phyloP scores from a whole-genome alignment of 2,113 vertebrate species.

The Alligator sinensis region DNA sequence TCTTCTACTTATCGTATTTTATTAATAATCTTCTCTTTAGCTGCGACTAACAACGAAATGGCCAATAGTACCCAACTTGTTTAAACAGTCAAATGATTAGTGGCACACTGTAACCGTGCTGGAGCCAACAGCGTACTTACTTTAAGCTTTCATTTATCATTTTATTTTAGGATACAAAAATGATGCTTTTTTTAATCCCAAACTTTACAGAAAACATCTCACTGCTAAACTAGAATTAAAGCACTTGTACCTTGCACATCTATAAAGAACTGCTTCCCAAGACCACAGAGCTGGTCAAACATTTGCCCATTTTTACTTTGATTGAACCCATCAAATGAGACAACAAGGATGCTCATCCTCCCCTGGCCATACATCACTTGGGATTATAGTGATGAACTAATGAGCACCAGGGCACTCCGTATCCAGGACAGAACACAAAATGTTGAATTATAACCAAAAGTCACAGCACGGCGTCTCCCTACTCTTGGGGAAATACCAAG shows the following conservation, averaged over 20 bases:
- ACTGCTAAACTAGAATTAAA: neutral
- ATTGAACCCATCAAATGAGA: neutral
- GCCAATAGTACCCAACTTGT: neutral
- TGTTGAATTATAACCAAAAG: neutral
- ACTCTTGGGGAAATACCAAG: neutral
- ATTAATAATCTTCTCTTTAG: neutral
- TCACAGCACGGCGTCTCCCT: neutral
- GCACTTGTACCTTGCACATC: neutral
- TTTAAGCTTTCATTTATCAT: neutral
- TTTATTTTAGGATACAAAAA: neutral
- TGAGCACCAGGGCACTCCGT: neutral
- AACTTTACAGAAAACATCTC: neutral
- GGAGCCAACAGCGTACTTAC: neutral
- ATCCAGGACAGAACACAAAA: neutral
- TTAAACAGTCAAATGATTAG: neutral
- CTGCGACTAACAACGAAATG: neutral
- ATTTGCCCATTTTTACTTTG: neutral
- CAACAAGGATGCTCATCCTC: neutral
- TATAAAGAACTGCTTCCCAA: neutral
- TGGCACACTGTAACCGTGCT: neutral
- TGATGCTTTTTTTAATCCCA: neutral
- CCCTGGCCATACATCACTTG: neutral
- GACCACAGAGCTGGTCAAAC: neutral
- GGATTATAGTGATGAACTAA: neutral
- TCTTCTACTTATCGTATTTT: neutral